Evolutionary conservation across 2,888 invertebrate genomes (phyloP).

Genomic region (Tupiocoris notatus): DNA sequence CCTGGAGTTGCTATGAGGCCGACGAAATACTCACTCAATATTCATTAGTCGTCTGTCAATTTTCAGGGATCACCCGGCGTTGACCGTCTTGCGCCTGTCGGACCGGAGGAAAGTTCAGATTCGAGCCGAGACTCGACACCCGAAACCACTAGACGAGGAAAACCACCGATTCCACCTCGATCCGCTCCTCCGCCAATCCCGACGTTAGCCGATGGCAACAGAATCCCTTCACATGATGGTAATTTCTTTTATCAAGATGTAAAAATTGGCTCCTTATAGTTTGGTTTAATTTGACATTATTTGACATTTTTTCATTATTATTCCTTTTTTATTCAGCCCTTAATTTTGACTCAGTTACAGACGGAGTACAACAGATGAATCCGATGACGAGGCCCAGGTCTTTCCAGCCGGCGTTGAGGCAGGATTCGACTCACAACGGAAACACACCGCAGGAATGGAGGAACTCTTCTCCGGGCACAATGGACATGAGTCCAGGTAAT

Average conservation of each 20-base stretch:
- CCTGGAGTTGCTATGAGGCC: no score
- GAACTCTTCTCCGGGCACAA: constrained; percentile 42
- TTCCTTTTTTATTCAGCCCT: no score
- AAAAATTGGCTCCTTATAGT: no score
- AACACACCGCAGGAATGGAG: constrained; percentile 44
- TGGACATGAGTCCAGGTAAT: constrained; percentile 40
- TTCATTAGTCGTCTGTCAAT: no score
- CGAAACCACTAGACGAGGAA: constrained; percentile 54
- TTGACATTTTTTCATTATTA: no score
- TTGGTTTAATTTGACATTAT: background rate
- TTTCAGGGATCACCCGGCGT: constrained; percentile 45
- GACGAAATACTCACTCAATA: no score
- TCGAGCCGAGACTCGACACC: constrained; percentile 57
- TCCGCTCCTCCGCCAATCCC: constrained; percentile 62
- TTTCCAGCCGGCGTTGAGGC: constrained; percentile 28
- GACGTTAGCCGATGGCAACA: constrained; percentile 50
- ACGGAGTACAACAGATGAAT: constrained; percentile 10
- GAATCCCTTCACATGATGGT: constrained; percentile 54
- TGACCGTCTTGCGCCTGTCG: constrained; percentile 45
- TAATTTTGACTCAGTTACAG: constrained; percentile 17
- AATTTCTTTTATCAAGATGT: no score
- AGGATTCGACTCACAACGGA: constrained; percentile 42
- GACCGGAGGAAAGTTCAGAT: constrained; percentile 53
- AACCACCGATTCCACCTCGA: constrained; percentile 61
- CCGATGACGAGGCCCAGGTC: constrained; percentile 38